Evolutionary conservation across 2,113 vertebrate genomes (phyloP).

Genomic region (Neotoma lepida): DNA sequence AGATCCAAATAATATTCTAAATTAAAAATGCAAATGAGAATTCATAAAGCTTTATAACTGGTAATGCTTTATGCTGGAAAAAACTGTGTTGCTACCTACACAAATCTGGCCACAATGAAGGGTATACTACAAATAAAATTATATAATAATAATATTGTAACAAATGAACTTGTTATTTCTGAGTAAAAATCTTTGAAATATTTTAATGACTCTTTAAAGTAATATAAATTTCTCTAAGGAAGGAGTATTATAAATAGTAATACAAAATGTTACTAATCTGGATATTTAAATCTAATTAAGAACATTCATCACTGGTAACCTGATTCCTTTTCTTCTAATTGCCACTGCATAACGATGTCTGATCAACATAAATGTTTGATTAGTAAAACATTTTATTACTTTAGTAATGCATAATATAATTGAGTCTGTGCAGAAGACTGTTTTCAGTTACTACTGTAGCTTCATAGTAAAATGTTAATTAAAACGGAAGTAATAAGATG

Average conservation of each 20-base stretch:
- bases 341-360: conserved; percentile 65
- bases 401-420: conserved; percentile 74
- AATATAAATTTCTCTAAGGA: conserved; percentile 51
- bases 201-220: conserved; percentile 47
- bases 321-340: conserved; percentile 74
- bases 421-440: conserved; percentile 61
- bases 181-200: conserved; percentile 39
- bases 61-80: not conserved
- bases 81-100: not conserved
- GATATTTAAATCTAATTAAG: conserved; percentile 72
- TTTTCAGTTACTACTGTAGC: conserved; percentile 58
- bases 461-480: conserved; percentile 78
- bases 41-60: conserved; percentile 22
- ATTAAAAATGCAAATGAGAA: conserved; percentile 41
- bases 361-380: conserved; percentile 79
- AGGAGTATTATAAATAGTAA: conserved; percentile 51
- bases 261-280: conserved; percentile 61
- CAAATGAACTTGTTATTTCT: conserved; percentile 23
- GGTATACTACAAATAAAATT: not conserved
- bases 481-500: conserved; percentile 76
- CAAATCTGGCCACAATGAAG: not conserved
- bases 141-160: not conserved
- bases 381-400: conserved; percentile 77
- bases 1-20: not conserved
- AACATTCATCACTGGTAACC: conserved; percentile 69